Percentiles rank a stretch among this genome's conserved stretches.
These are phyloP conservation scores for Folsomia candida DNA, from an alignment of 2,888 invertebrate species.

Conservation along the genomic window DNA sequence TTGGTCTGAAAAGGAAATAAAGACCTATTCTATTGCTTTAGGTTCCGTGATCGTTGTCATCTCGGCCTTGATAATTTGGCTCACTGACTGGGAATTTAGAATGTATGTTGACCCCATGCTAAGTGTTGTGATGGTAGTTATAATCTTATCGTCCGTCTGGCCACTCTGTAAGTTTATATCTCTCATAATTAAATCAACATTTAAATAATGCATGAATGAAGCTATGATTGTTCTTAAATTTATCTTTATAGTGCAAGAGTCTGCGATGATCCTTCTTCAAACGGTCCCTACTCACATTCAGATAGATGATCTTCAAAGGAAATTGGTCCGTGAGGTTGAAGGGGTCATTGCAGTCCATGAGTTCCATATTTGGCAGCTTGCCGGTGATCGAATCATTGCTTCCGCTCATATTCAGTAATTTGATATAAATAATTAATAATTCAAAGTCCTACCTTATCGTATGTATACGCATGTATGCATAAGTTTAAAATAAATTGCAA, in stretches of 20 bases:
- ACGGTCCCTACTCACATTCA: slow-evolving; percentile 98
- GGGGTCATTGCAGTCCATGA: slow-evolving; percentile 95
- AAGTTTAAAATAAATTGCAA: background rate
- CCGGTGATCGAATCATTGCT: slow-evolving; percentile 90
- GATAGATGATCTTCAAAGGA: slow-evolving; percentile 86
- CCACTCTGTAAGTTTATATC: slow-evolving; percentile 62
- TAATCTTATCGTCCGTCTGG: slow-evolving; percentile 87
- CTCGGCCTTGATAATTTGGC: slow-evolving; percentile 72
- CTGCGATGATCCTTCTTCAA: slow-evolving; percentile 90
- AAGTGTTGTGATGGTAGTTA: slow-evolving; percentile 80
- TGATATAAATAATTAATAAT: background rate
- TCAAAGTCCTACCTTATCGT: too few species aligned
- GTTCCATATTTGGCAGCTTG: slow-evolving; percentile 95
- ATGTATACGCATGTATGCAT: too few species aligned
- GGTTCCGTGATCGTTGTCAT: slow-evolving; percentile 90
- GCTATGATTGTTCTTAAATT: slow-evolving; percentile 1
- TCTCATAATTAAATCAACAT: too few species aligned
- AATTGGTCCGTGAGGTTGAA: slow-evolving; percentile 82
- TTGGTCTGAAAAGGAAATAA: too few species aligned
- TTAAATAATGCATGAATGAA: background rate
- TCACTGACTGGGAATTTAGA: slow-evolving; percentile 68
- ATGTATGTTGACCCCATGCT: slow-evolving; percentile 92
- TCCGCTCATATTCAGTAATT: slow-evolving; percentile 84
- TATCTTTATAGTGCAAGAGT: slow-evolving; percentile 68
- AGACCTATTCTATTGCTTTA: too few species aligned